A percentile compares a stretch with the other conserved stretches of the same genome.
phyloP scores from a whole-genome alignment of 2,888 invertebrate species.

The Pachycephus smyrnensis region DNA sequence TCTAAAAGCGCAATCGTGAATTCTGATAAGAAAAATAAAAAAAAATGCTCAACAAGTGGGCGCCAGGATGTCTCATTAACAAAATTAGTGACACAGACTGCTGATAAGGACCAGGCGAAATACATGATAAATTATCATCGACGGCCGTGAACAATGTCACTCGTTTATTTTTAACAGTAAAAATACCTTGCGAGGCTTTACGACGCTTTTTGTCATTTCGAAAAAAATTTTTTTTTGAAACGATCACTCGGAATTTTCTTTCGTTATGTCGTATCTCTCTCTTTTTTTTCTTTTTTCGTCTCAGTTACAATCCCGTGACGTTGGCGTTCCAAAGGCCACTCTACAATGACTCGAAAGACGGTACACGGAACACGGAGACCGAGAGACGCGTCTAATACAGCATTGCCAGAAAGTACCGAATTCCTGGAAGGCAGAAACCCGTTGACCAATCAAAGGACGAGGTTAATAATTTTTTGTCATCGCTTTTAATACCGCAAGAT shows the following conservation, averaged over 20 bases:
- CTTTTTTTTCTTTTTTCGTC: background rate
- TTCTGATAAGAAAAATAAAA: constrained; percentile 18
- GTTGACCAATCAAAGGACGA: background rate
- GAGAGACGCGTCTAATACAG: background rate
- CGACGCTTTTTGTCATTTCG: background rate
- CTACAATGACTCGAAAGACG: background rate
- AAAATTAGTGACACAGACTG: constrained; percentile 39
- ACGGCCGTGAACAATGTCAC: background rate
- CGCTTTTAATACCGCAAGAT: too few species aligned
- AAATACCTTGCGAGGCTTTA: background rate
- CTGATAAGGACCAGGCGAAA: background rate
- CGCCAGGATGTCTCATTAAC: constrained; percentile 49
- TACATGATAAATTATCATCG: background rate
- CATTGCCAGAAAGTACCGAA: background rate
- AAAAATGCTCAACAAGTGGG: constrained; percentile 34
- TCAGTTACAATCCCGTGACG: background rate
- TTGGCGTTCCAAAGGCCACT: background rate
- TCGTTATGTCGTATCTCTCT: background rate
- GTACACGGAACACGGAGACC: background rate
- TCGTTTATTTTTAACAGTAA: background rate
- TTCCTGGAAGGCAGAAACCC: background rate
- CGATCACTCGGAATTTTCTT: background rate
- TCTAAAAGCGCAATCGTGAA: constrained; percentile 21
- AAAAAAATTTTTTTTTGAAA: background rate
- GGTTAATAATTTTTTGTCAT: background rate